phyloP scores from a whole-genome alignment of 1,140 invertebrate species.

The Habropoda laboriosa region DNA sequence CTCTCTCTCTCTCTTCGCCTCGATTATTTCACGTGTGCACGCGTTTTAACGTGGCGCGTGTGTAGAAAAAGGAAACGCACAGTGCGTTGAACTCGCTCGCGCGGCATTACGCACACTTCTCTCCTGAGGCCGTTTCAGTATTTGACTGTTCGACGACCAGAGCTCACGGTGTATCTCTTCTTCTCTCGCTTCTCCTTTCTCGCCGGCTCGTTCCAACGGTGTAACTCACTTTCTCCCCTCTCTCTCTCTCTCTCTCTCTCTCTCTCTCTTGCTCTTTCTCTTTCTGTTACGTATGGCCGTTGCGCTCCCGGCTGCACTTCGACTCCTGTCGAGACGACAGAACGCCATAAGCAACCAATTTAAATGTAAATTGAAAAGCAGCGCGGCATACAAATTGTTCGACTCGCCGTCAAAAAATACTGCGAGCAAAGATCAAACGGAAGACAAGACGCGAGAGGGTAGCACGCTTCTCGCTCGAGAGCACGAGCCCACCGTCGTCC shows the following conservation, averaged over 20 bases:
- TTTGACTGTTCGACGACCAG: constrained; percentile 65
- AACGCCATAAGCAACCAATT: constrained; percentile 83
- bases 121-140: constrained; percentile 63
- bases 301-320: constrained; percentile 67
- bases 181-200: background rate
- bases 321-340: constrained; percentile 81
- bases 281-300: constrained; percentile 21
- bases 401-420: constrained; percentile 82
- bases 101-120: constrained; percentile 38
- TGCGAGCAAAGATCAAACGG: constrained; percentile 81
- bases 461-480: constrained; percentile 37
- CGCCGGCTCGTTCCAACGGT: background rate
- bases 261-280: constrained; percentile 2
- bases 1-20: too few species aligned
- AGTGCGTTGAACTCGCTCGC: constrained; percentile 64
- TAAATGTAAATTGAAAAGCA: constrained; percentile 83
- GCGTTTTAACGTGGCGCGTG: constrained; percentile 26
- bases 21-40: constrained; percentile 15
- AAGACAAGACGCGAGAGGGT: constrained; percentile 75
- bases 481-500: background rate
- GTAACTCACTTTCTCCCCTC: background rate
- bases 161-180: background rate
- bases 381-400: constrained; percentile 82
- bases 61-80: constrained; percentile 15
- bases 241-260: background rate